Conservation (phyloP, 2,888 invertebrate genomes). For the Caenorhabditis sp. region DNA sequence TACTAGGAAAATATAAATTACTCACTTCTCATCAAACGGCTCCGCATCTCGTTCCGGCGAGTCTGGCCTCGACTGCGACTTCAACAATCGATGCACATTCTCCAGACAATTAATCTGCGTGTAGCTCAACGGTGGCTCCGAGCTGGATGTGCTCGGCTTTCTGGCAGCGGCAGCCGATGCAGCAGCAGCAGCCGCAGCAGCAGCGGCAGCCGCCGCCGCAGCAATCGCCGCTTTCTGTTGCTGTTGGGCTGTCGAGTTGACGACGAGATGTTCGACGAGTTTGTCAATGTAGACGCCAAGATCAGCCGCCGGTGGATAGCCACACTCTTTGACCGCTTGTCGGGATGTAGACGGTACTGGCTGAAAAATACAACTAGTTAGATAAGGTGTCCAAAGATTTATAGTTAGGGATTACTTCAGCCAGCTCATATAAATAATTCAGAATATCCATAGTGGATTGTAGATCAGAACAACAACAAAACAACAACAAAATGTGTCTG, state of each 20-base stretch:
- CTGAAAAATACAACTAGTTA: conserved; percentile 46
- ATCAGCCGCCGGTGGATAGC: conserved; percentile 15
- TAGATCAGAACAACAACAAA: background rate
- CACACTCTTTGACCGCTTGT: conserved; percentile 4
- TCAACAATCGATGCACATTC: conserved; percentile 69
- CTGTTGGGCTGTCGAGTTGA: conserved; percentile 41
- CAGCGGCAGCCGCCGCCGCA: conserved; percentile 35
- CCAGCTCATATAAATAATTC: conserved; percentile 28
- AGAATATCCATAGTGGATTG: conserved; percentile 31
- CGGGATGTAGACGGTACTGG: conserved; percentile 51
- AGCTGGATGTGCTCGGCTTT: conserved; percentile 9
- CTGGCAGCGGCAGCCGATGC: conserved; percentile 2
- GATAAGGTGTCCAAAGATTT: too few relatives aligned
- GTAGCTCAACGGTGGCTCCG: conserved; percentile 50
- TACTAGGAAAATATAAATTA: conserved; percentile 5
- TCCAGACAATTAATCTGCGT: conserved; percentile 70
- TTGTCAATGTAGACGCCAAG: conserved; percentile 56
- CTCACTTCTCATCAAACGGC: conserved; percentile 44
- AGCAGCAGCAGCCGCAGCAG: conserved; percentile 20
- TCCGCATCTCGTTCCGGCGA: conserved; percentile 33
- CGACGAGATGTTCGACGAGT: conserved; percentile 57
- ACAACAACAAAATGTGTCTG: background rate
- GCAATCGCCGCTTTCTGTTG: conserved; percentile 31
- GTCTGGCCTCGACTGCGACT: conserved; percentile 57
- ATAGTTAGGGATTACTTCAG: too few relatives aligned